Evolutionary conservation across 1,140 invertebrate species (phyloP).

Genomic region (Drosophila ohnishii): DNA sequence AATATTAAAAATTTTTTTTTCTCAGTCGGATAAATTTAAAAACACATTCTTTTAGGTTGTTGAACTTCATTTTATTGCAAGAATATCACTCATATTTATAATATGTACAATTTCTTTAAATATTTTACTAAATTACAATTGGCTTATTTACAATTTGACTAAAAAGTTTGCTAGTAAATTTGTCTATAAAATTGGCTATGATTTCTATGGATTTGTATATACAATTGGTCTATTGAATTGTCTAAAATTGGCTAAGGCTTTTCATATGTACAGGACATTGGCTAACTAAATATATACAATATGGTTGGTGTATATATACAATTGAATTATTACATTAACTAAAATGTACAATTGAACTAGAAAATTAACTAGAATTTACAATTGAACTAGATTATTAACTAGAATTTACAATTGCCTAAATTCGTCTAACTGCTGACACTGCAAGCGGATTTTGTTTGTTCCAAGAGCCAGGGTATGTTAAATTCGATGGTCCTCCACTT

Average conservation of each 20-base stretch:
- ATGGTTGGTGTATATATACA: constrained; percentile 37
- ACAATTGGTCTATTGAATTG: constrained; percentile 43
- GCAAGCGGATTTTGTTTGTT: constrained; percentile 18
- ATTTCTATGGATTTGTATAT: constrained; percentile 19
- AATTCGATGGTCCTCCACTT: neutral
- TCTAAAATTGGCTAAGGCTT: constrained; percentile 18
- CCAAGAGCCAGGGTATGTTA: neutral
- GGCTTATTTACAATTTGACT: constrained; percentile 16
- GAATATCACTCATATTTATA: constrained; percentile 66
- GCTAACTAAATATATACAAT: constrained; percentile 38
- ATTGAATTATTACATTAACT: constrained; percentile 37
- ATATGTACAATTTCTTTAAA: constrained; percentile 47
- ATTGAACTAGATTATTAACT: constrained; percentile 32
- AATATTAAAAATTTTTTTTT: too few relatives aligned
- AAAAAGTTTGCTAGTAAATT: constrained; percentile 16
- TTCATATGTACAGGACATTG: constrained; percentile 49
- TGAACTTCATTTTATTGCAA: constrained; percentile 70
- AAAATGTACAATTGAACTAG: constrained; percentile 44
- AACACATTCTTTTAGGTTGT: neutral
- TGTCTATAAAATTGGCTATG: constrained; percentile 45
- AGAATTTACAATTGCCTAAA: constrained; percentile 53
- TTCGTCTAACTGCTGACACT: constrained; percentile 48
- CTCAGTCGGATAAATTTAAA: too few relatives aligned
- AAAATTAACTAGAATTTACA: constrained; percentile 43
- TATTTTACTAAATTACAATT: constrained; percentile 11